Conservation (phyloP, 2,888 invertebrate species). For the Coecobrya sp. region DNA sequence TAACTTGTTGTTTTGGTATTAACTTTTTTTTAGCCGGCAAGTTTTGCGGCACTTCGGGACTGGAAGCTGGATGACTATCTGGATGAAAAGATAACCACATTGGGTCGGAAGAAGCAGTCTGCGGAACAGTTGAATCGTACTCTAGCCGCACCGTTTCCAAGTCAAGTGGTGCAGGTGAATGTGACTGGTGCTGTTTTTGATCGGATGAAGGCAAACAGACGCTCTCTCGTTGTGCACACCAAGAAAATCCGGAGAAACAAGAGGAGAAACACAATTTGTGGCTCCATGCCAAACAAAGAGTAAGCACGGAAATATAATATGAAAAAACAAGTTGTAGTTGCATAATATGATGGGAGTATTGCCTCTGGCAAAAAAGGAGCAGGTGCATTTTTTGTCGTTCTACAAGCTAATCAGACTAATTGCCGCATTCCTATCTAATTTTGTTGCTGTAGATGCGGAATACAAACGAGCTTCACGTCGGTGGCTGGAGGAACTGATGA, state of each 20-base stretch:
- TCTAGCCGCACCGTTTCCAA: constrained; percentile 84
- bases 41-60: constrained; percentile 86
- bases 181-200: constrained; percentile 86
- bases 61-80: constrained; percentile 86
- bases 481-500: constrained; percentile 82
- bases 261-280: constrained; percentile 86
- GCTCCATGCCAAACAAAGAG: constrained; percentile 86
- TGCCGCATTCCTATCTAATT: constrained; percentile 55
- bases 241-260: constrained; percentile 86
- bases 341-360: background rate
- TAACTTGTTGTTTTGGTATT: background rate
- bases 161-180: constrained; percentile 86
- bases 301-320: constrained; percentile 69
- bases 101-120: constrained; percentile 83
- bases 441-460: constrained; percentile 85
- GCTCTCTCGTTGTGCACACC: constrained; percentile 86
- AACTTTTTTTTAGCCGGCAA: constrained; percentile 84
- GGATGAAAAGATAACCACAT: constrained; percentile 85
- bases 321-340: background rate
- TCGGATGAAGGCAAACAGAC: constrained; percentile 86
- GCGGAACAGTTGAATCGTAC: constrained; percentile 83
- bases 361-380: constrained; percentile 35
- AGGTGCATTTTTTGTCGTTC: constrained; percentile 51
- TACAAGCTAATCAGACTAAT: constrained; percentile 80
- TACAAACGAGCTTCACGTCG: constrained; percentile 86